Base-by-base conservation (phyloP, 2,888 invertebrate species). In the Stenolophus ochropezus region DNA sequence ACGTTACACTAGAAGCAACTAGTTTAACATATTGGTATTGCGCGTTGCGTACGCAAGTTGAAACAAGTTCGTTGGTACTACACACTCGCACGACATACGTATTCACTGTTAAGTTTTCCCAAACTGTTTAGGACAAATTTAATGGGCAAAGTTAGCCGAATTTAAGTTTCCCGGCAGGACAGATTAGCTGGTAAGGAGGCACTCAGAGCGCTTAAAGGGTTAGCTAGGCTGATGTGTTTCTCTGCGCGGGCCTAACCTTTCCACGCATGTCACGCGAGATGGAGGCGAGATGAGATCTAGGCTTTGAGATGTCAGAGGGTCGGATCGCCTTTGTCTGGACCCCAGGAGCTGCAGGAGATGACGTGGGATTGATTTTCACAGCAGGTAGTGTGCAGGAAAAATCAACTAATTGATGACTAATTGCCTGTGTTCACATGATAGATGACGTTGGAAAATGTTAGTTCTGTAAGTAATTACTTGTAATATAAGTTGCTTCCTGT, bases 111-210 rank as follows among this genome's bases (percentile, higher is more conserved):
- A 79, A 79, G 78, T 79, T 79, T 69, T 69, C 42, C 23, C 69
- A 69, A 79, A 79, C 51, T 79, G 78, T 51, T 79, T 79, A 69
- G 78, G 78, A 47, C 78, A 79, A 49, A 79, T 65, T 79, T 79
- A 79, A 79, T 79, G 78, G 47, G 78, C 27, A 79, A 79, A 79
- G 78, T 79, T 79, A 51, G 27, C 11, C 49, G 65, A 79, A 79
- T 79, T 79, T 79, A 79, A 79, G 49, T 79, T 79, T 79, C 23
- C 78, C 78, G 27, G 47, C 65, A 79, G 78, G 78, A 69, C 69
- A 79, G 78, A 79, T 79, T 79, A 79, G 69, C 69, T 79, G 33
- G 65, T 76, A 61, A 79, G 61, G 61, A 49, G 78, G 25, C 69
- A 25, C 58, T 42, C 61, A 61, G 25, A 23, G 21, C 27, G 61